Evolutionary conservation across 2,113 vertebrate species (phyloP), one percentile per base, ranked within the genome.

Genomic region (Edolisoma coerulescens): DNA sequence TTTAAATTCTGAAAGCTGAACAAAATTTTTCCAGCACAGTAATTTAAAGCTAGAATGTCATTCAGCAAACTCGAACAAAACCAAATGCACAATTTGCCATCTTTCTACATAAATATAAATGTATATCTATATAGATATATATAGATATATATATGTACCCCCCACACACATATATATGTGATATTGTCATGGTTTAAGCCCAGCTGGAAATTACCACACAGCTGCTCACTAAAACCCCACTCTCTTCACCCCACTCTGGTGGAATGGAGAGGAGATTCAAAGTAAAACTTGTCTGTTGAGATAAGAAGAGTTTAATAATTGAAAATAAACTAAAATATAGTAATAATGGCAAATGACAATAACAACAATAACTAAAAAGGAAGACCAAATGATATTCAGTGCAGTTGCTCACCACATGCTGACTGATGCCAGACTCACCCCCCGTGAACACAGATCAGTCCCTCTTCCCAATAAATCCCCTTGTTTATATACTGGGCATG

Each of bases 201-300:
- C 15, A 28, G 10, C 16, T 54, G 56, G 30, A 87, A 45, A 47
- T 54, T 41, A 24, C 9, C 30, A 41, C 20, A 45, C 7, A 63
- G 9, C 2, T n/a, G 18, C 20, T 41, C 15, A 15, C 9, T 27
- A 35, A 64, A 22, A 22, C 1, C 3, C 6, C 5, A 4, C 11
- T 41, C 8, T 69, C 35, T 42, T 26, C 9, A 14, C 5, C 13
- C 4, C 9, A 32, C 21, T 6, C 11, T 13, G 1, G 8, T 32
- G 22, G 26, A 56, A 64, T 32, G 9, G 7, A 14, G 26, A 42
- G 35, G 17, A 79, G 11, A 56, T 64, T 56, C 26, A 71, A 56
- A 56, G 15, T 39, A 27, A 78, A 20, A 41, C 15, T 26, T 26
- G 2, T 35, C 35, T 32, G 5, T 35, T 57, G 42, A 56, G 13